Evolutionary conservation across 1,140 invertebrate species (phyloP), one percentile per base, ranked within the genome.

Genomic region (Leptinotarsa defecta): DNA sequence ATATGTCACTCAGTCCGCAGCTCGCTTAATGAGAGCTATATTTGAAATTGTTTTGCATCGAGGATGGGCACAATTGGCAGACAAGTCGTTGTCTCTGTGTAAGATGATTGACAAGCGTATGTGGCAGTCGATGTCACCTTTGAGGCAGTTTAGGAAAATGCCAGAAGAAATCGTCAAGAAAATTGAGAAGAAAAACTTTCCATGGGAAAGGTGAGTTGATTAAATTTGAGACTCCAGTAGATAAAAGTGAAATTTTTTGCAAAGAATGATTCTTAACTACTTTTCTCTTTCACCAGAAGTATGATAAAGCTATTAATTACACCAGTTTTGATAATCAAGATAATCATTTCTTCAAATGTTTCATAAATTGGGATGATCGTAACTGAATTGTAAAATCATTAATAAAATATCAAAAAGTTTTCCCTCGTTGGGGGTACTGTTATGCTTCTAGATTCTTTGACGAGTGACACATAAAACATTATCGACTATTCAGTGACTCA

Each of bases 81-180:
- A 99, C 84, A 99, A 99, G 86, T 94, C 96, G 13, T 86, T 99
- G 1, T 92, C 96, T 2, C 89, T 99, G 1, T 99, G 97, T 85
- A 99, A 99, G 87, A 99, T 99, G 98, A 96, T 99, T 69, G 97
- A 99, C 85, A 91, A 96, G 19, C 89, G 98, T 24, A 99, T 99
- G 97, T 99, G 98, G 98, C 97, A 99, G 86, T 98, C 96, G 0
- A 98, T 99, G 96, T 99, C 96, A 57, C 98, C 98, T 4, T 86
- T 99, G 1, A 88, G 98, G 22, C 98, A 99, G 85, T 99, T 99
- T 85, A 91, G 94, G 57, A 99, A 99, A 84, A 98, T 99, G 89
- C 98, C 98, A 0, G 96, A 98, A 81, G 98, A 99, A 88, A 95
- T 99, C 13, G 92, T 99, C 3, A 96, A 97, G 82, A 99, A 99